Percentiles rank a stretch among this genome's conserved stretches.
Conservation (phyloP, 2,888 invertebrate species). For the Camponotus fellah region DNA sequence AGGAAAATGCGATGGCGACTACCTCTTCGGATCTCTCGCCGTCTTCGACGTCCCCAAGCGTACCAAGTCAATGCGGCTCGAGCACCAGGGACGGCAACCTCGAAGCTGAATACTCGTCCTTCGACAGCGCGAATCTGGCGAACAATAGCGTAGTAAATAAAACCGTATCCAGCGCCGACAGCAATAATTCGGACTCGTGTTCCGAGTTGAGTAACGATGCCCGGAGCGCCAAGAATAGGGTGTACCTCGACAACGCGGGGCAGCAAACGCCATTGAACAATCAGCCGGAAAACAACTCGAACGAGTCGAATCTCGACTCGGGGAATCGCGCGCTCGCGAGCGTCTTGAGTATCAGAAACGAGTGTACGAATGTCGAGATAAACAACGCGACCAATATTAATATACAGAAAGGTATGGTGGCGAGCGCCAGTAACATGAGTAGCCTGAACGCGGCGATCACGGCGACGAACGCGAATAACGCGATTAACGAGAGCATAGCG, state of each 20-base stretch:
- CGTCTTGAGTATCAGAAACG: conserved; percentile 73
- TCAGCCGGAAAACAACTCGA: conserved; percentile 73
- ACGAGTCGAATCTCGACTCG: conserved; percentile 55
- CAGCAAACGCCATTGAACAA: conserved; percentile 69
- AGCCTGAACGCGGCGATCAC: conserved; percentile 82
- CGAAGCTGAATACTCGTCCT: conserved; percentile 69
- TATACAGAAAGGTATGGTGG: conserved; percentile 82
- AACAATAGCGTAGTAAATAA: conserved; percentile 73
- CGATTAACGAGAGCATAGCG: conserved; percentile 84
- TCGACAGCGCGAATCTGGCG: conserved; percentile 69
- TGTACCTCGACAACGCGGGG: conserved; percentile 63
- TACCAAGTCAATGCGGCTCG: conserved; percentile 76
- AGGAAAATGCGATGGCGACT: conserved; percentile 86
- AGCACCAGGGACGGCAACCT: conserved; percentile 70
- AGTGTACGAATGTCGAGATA: conserved; percentile 84
- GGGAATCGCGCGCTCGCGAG: conserved; percentile 54
- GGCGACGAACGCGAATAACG: conserved; percentile 83
- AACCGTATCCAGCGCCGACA: conserved; percentile 77
- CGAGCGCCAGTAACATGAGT: conserved; percentile 80
- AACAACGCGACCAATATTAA: conserved; percentile 85
- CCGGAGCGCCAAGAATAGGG: conserved; percentile 47
- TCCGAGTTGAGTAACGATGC: conserved; percentile 77
- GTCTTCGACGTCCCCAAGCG: conserved; percentile 71
- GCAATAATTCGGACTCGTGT: conserved; percentile 79
- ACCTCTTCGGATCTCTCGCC: conserved; percentile 77